Base-by-base conservation (phyloP, 2,797 vertebrate genomes). In the Spheniscus humboldti region DNA sequence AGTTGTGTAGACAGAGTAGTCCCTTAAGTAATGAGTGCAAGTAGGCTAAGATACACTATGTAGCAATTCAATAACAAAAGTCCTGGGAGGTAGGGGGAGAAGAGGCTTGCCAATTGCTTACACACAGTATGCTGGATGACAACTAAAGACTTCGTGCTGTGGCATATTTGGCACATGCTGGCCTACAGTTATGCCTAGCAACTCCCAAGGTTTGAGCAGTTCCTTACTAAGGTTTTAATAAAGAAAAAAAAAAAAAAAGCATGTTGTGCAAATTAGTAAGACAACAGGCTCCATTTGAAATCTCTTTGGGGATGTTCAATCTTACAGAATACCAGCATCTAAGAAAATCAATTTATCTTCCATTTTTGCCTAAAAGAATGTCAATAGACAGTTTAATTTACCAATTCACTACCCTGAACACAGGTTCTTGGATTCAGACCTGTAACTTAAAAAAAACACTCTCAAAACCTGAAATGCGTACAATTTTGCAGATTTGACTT, bases 11-110 rank as follows among this genome's bases (percentile, higher is more conserved):
- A 79, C 83, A 85, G 90, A 92, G 71, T 78, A 92, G 95, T 92
- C 96, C 85, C 95, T 85, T 82, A 97, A 95, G 86, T 87, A 97
- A 94, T 85, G 83, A 88, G 77, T 88, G 93, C 96, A 94, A 94
- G 97, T 96, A 96, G 86, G 78, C 89, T 87, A 76, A 93, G 92
- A 96, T 94, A 86, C 93, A 93, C 90, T 95, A 17, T 39, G 88
- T 30, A 86, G 90, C 94, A 85, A 95, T 94, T 90, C 90, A 97
- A 92, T 96, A 96, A 92, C 59, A 74, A 41, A 96, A 96, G 77
- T 96, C 96, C 90, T 94, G 83, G 93, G 92, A 93, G 94, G 92
- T 13, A 92, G 31, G 19, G 33, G 59, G 39, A 85, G 90, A 90
- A 87, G 77, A 92, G 74, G 35, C 77, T 94, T 95, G 92, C 59